Evolutionary conservation across 2,888 invertebrate genomes (phyloP).

Genomic region (Dasysyrphus albostriatus): DNA sequence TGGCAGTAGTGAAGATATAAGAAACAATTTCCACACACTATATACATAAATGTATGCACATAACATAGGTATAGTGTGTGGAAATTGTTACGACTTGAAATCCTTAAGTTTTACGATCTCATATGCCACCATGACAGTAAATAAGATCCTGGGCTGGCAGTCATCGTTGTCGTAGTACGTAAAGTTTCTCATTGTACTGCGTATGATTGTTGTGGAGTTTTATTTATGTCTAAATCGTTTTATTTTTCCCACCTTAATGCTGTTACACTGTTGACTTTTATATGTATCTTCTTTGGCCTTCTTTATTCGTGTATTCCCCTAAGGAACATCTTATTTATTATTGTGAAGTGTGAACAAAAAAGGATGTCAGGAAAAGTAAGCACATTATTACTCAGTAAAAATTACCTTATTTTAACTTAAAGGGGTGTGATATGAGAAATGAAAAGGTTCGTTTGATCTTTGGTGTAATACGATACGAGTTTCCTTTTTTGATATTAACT

Average conservation of each 20-base stretch:
- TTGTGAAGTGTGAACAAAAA: slow-evolving; percentile 53
- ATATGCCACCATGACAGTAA: slow-evolving; percentile 68
- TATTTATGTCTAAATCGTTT: slow-evolving; percentile 72
- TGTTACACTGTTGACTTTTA: slow-evolving; percentile 73
- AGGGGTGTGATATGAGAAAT: slow-evolving; percentile 27
- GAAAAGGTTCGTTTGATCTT: slow-evolving; percentile 11
- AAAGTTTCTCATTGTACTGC: slow-evolving; percentile 39
- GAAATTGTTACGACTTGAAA: slow-evolving; percentile 49
- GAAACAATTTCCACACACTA: not conserved
- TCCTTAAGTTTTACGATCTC: slow-evolving; percentile 71
- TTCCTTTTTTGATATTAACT: not conserved
- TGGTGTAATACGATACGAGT: not conserved
- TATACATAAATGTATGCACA: not conserved
- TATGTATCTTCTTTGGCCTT: slow-evolving; percentile 50
- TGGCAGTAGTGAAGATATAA: not conserved
- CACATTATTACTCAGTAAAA: slow-evolving; percentile 63
- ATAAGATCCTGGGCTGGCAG: slow-evolving; percentile 65
- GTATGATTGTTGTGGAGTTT: slow-evolving; percentile 70
- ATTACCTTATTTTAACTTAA: slow-evolving; percentile 44
- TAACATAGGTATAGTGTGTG: not conserved
- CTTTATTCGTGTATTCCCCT: slow-evolving; percentile 62
- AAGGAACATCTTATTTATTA: slow-evolving; percentile 71
- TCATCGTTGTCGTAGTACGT: not conserved
- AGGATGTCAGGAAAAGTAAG: slow-evolving; percentile 59
- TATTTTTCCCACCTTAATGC: slow-evolving; percentile 74